These are phyloP conservation scores for Anhinga anhinga DNA, from an alignment of 2,113 vertebrate genomes.

Conservation along the genomic window DNA sequence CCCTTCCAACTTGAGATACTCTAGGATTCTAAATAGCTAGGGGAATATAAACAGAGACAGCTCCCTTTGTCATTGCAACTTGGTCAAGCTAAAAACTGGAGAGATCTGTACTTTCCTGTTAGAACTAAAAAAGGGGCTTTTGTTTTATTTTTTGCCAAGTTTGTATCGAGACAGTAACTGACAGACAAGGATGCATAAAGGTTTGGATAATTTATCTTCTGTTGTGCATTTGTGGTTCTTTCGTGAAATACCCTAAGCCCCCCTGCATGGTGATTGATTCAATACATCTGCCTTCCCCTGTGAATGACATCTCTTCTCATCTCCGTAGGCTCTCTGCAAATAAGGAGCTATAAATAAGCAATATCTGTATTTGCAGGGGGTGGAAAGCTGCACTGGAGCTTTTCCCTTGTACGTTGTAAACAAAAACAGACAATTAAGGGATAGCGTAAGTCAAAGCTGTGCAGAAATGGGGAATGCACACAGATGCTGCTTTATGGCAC, in stretches of 20 bases:
- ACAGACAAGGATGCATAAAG: not conserved
- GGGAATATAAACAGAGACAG: not conserved
- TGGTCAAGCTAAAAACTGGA: not conserved
- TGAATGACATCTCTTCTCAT: not conserved
- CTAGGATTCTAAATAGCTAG: not conserved
- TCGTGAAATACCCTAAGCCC: not conserved
- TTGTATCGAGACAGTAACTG: not conserved
- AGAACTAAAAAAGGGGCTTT: not conserved
- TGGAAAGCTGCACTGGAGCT: not conserved
- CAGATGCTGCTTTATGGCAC: not conserved
- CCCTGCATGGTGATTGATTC: not conserved
- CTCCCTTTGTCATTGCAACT: not conserved
- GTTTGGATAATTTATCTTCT: constrained; percentile 10
- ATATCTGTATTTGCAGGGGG: not conserved
- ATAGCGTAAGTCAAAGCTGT: not conserved
- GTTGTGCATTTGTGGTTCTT: not conserved
- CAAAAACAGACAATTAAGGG: not conserved
- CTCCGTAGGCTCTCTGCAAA: not conserved
- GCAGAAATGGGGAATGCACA: not conserved
- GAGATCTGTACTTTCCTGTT: not conserved
- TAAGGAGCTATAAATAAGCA: constrained; percentile 7
- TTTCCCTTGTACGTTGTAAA: not conserved
- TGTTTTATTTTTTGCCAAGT: not conserved
- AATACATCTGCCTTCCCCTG: not conserved
- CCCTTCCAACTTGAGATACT: not conserved